Base-by-base conservation (phyloP, 1,140 invertebrate genomes). In the Microplitis mediator region DNA sequence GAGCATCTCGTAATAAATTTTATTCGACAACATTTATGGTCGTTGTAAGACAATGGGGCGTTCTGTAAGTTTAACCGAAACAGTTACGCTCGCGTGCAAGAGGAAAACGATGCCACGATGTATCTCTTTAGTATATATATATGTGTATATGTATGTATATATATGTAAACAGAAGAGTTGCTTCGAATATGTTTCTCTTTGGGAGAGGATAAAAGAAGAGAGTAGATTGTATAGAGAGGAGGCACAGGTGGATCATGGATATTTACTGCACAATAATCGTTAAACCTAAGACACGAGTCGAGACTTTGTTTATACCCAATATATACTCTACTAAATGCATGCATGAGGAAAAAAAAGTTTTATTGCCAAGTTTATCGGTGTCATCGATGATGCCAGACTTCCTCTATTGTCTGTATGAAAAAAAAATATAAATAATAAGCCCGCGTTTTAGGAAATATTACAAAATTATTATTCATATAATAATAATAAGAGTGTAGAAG, bases 251-350 rank as follows among this genome's bases (percentile, higher is more conserved):
- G 76, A 81, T 75, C 77, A 69, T 81, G 66, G 72, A 73, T 73
- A 80, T 84, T 83, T 85, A 84, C 79, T 78, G 77, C 75, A 71
- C 79, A 80, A 82, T 82, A 82, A 82, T 83, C 80, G 82, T 85
- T 81, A 81, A 85, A 75, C 72, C 72, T 45, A 52, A 73, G 72
- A 74, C 71, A 73, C 67, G 66, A 75, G 62, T 58, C 52, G 32
- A 50, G 61, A 60, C 45, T 50, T n/a, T 45, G 4, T 36, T n/a
- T 56, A 4, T 31, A 35, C 14, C 23, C 52, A 58, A 13, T n/a
- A 39, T 23, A 68, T 56, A 31, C 35, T 68, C 34, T 32, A 68
- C 51, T 31, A 32, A 68, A 39, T 36, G 32, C 51, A 14, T 34
- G 50, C 16, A 51, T 34, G 52, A 23, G n/a, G n/a, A 56, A 56